phyloP scores from a whole-genome alignment of 2,888 invertebrate genomes.

The Hydropsyche betteni region DNA sequence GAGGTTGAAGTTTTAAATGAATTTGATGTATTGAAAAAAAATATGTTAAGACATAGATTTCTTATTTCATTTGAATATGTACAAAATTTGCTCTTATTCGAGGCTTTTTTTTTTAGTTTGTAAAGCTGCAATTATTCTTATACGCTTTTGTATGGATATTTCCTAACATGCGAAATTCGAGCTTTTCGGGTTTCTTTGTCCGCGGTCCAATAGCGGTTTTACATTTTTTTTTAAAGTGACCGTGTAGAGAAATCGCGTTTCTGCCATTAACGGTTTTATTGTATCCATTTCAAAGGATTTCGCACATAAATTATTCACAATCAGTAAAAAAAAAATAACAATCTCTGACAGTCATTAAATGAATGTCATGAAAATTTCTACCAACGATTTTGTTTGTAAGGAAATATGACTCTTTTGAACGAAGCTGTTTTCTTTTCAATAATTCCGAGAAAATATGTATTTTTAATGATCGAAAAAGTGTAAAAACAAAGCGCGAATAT shows the following conservation, averaged over 20 bases:
- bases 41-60: no score
- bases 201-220: not conserved
- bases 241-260: not conserved
- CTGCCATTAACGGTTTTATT: constrained; percentile 19
- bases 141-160: not conserved
- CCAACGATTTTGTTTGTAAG: no score
- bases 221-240: constrained; percentile 2
- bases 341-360: not conserved
- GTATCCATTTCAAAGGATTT: not conserved
- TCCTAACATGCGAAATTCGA: not conserved
- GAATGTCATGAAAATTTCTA: not conserved
- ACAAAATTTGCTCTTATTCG: no score
- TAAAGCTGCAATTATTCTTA: no score
- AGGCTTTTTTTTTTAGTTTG: no score
- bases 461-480: not conserved
- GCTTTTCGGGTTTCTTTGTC: not conserved
- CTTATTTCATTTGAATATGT: no score
- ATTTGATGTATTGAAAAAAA: no score
- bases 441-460: not conserved
- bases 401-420: no score
- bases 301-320: constrained; percentile 17
- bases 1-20: no score
- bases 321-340: constrained; percentile 1
- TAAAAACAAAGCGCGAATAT: not conserved
- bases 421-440: no score